Evolutionary conservation across 2,888 invertebrate species (phyloP).

Genomic region (Ganaspis brasiliensis): DNA sequence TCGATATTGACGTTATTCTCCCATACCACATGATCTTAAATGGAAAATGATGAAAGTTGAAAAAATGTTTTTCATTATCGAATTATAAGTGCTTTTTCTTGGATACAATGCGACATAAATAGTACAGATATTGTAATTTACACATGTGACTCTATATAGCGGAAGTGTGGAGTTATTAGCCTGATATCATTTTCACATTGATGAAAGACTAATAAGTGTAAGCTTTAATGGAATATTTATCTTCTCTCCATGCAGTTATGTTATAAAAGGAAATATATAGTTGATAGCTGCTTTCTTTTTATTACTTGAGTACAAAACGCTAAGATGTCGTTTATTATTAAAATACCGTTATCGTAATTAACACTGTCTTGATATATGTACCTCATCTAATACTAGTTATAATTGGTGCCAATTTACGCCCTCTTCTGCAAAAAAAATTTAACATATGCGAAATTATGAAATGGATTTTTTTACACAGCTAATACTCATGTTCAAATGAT

Average conservation of each 20-base stretch:
- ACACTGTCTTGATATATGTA: neutral
- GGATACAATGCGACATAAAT: no score
- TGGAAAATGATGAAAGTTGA: no score
- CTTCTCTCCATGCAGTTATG: neutral
- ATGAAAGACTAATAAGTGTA: slow-evolving; percentile 8
- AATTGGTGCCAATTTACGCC: neutral
- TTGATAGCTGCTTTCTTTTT: slow-evolving; percentile 17
- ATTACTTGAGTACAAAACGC: neutral
- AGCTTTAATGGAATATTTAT: slow-evolving; percentile 8
- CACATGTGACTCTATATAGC: slow-evolving; percentile 6
- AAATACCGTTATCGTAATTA: slow-evolving; percentile 11
- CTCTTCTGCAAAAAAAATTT: neutral
- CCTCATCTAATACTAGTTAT: neutral
- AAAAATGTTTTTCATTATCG: no score
- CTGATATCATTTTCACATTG: slow-evolving; percentile 19
- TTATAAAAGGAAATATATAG: slow-evolving; percentile 20
- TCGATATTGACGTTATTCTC: no score
- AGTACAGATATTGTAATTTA: neutral
- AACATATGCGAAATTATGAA: neutral
- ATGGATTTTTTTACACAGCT: neutral
- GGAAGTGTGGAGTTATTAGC: slow-evolving; percentile 24
- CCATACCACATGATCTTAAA: no score
- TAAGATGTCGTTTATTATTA: slow-evolving; percentile 9
- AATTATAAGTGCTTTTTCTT: no score
- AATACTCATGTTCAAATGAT: slow-evolving; percentile 3